Conservation (phyloP, 2,888 invertebrate species). For the Tolmerus cingulatus region DNA sequence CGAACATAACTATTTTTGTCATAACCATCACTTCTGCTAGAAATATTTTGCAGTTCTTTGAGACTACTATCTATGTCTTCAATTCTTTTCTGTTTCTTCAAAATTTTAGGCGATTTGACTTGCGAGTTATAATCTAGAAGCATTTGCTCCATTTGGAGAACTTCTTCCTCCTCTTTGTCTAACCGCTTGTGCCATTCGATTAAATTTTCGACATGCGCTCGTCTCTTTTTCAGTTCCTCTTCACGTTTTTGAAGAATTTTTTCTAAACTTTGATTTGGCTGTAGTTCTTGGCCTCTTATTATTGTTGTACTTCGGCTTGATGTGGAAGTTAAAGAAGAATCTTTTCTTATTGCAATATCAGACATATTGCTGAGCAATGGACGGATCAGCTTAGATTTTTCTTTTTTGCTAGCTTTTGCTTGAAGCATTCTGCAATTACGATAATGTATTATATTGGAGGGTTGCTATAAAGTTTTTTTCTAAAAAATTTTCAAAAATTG, state of each 20-base stretch:
- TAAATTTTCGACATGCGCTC: slow-evolving; percentile 65
- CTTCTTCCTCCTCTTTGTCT: slow-evolving; percentile 66
- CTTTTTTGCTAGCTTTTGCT: background rate
- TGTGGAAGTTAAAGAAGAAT: background rate
- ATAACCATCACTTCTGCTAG: slow-evolving; percentile 32
- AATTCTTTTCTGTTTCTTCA: slow-evolving; percentile 55
- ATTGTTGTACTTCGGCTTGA: slow-evolving; percentile 50
- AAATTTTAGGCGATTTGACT: background rate
- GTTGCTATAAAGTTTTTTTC: background rate
- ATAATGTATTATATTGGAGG: background rate
- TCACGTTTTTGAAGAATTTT: slow-evolving; percentile 64
- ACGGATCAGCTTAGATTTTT: background rate
- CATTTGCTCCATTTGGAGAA: slow-evolving; percentile 64
- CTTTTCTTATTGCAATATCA: slow-evolving; percentile 41
- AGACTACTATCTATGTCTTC: slow-evolving; percentile 58
- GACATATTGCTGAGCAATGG: background rate
- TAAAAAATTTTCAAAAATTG: no score
- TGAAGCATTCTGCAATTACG: background rate
- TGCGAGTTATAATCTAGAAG: slow-evolving; percentile 51
- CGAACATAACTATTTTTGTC: slow-evolving; percentile 52
- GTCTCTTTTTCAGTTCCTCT: slow-evolving; percentile 63
- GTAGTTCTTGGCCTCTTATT: slow-evolving; percentile 53
- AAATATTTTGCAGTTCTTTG: slow-evolving; percentile 54
- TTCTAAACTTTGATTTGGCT: slow-evolving; percentile 53
- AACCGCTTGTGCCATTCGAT: slow-evolving; percentile 67